Evolutionary conservation across 2,113 vertebrate species (phyloP).

Genomic region (Elephas maximus): DNA sequence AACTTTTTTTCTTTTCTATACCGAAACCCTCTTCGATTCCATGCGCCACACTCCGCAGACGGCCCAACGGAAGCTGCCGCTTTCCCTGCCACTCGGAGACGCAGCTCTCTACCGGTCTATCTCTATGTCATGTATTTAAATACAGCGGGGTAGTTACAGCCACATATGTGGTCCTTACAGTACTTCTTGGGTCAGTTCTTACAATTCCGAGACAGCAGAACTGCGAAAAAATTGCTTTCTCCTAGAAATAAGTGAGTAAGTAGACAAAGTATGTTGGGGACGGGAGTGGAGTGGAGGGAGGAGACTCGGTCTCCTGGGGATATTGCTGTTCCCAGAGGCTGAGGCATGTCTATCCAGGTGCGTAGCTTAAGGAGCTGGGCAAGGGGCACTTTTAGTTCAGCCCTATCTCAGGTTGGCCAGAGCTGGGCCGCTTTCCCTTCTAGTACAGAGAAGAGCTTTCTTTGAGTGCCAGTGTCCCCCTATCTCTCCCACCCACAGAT

Average conservation of each 20-base stretch:
- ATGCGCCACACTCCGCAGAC: neutral
- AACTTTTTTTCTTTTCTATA: neutral
- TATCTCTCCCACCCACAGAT: neutral
- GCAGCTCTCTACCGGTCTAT: neutral
- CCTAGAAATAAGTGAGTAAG: slow-evolving; percentile 62
- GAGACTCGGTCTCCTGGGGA: neutral
- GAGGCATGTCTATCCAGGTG: neutral
- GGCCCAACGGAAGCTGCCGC: neutral
- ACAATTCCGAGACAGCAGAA: slow-evolving; percentile 65
- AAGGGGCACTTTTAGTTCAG: neutral
- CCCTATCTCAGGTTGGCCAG: slow-evolving; percentile 4
- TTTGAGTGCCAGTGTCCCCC: neutral
- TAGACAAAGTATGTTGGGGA: neutral
- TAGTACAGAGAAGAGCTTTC: neutral
- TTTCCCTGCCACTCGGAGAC: neutral
- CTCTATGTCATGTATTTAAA: neutral
- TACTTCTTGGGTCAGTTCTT: slow-evolving; percentile 15
- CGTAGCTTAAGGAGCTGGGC: neutral
- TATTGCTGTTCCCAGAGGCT: neutral
- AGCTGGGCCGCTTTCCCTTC: neutral
- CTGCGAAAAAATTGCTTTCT: slow-evolving; percentile 56
- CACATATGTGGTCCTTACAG: neutral
- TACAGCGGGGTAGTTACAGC: slow-evolving; percentile 27
- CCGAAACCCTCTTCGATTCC: neutral
- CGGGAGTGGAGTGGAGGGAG: neutral